phyloP scores from a whole-genome alignment of 2,797 vertebrate species.

The Craterocephalus amniculus region DNA sequence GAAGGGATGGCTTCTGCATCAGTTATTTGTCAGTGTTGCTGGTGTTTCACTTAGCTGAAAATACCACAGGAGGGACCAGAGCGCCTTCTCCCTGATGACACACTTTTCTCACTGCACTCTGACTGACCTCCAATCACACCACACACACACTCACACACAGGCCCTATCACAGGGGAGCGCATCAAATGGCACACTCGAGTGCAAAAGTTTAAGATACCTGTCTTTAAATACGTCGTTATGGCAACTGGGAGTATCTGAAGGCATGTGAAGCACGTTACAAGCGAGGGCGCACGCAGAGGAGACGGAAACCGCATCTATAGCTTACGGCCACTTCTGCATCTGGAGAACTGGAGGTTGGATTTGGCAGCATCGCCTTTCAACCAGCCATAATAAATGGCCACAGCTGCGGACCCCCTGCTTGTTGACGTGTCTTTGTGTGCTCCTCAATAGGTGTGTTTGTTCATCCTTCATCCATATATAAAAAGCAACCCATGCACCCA shows the following conservation, averaged over 20 bases:
- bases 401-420: slow-evolving; percentile 49
- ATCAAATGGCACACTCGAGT: neutral
- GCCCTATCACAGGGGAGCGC: neutral
- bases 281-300: slow-evolving; percentile 4
- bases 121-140: slow-evolving; percentile 56
- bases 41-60: slow-evolving; percentile 56
- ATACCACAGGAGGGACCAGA: slow-evolving; percentile 52
- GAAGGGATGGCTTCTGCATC: slow-evolving; percentile 41
- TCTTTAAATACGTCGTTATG: neutral
- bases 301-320: slow-evolving; percentile 11
- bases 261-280: neutral
- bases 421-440: slow-evolving; percentile 10
- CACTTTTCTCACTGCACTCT: slow-evolving; percentile 64
- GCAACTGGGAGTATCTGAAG: slow-evolving; percentile 8
- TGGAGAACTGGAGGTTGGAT: slow-evolving; percentile 28
- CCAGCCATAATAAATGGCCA: slow-evolving; percentile 53
- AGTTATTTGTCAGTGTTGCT: slow-evolving; percentile 54
- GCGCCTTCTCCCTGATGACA: slow-evolving; percentile 56
- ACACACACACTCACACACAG: slow-evolving; percentile 11
- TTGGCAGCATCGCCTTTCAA: slow-evolving; percentile 45
- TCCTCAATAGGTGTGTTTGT: slow-evolving; percentile 7
- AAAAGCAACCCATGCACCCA: slow-evolving; percentile 9
- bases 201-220: neutral
- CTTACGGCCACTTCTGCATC: slow-evolving; percentile 8
- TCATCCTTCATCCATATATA: slow-evolving; percentile 29